phyloP scores from a whole-genome alignment of 2,113 vertebrate genomes.

The Trichomycterus rosablanca region DNA sequence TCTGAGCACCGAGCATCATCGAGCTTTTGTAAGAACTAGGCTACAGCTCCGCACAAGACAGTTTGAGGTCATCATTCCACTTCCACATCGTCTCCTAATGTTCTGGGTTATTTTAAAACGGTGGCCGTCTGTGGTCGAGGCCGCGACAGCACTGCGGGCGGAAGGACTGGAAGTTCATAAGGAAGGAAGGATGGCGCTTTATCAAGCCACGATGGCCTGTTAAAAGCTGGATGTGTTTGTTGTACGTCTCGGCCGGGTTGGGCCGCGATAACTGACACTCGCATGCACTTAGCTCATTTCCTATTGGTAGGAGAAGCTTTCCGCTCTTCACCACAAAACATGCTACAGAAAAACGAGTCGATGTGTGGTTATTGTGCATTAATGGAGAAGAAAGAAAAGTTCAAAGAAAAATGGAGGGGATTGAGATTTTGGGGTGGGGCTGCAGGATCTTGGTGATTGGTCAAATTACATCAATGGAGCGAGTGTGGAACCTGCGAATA shows the following conservation, averaged over 20 bases:
- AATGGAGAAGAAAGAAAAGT: not conserved
- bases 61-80: constrained; percentile 26
- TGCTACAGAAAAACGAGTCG: not conserved
- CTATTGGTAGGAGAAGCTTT: constrained; percentile 60
- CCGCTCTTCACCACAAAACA: constrained; percentile 16
- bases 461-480: no score
- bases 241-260: constrained; percentile 20
- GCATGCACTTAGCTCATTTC: constrained; percentile 60
- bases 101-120: constrained; percentile 28
- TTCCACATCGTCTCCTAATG: constrained; percentile 20
- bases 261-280: constrained; percentile 60
- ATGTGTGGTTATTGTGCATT: no score
- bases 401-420: not conserved
- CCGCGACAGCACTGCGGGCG: constrained; percentile 1
- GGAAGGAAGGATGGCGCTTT: constrained; percentile 21
- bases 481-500: no score
- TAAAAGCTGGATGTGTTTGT: constrained; percentile 8
- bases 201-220: constrained; percentile 27
- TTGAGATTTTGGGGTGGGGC: no score
- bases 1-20: constrained; percentile 6
- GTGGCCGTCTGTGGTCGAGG: constrained; percentile 4
- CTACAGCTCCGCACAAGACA: constrained; percentile 19
- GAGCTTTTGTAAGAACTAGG: constrained; percentile 2
- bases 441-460: no score
- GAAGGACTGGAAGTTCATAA: constrained; percentile 15